These are phyloP conservation scores for Parasteatoda lunata DNA, from an alignment of 2,888 invertebrate genomes.

Conservation along the genomic window DNA sequence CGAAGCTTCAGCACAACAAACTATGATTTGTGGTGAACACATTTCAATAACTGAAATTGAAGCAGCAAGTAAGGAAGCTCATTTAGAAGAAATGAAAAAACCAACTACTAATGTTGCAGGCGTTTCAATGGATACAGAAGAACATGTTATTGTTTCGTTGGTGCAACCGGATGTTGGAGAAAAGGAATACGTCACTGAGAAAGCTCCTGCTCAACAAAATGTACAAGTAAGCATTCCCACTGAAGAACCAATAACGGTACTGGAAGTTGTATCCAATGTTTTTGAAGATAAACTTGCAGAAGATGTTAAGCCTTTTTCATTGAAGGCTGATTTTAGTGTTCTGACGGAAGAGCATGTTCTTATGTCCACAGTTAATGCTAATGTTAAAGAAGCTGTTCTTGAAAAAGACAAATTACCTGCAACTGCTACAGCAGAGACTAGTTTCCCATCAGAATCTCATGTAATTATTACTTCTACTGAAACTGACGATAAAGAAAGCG, in stretches of 20 bases:
- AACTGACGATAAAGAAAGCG: conserved; percentile 67
- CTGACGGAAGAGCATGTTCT: conserved; percentile 47
- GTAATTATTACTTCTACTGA: conserved; percentile 66
- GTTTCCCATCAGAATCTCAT: conserved; percentile 63
- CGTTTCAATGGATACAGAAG: conserved; percentile 59
- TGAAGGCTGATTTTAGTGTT: conserved; percentile 50
- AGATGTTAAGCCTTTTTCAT: conserved; percentile 31
- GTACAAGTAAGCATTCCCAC: conserved; percentile 57
- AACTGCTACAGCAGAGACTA: conserved; percentile 32
- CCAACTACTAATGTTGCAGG: conserved; percentile 54
- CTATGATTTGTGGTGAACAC: conserved; percentile 61
- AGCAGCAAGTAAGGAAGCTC: conserved; percentile 67
- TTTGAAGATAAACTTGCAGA: conserved; percentile 41
- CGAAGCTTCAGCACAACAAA: conserved; percentile 52
- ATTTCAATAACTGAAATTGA: conserved; percentile 61
- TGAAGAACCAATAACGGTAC: conserved; percentile 59
- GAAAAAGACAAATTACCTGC: conserved; percentile 47
- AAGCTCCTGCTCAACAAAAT: conserved; percentile 24
- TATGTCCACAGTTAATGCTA: conserved; percentile 42
- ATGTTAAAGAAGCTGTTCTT: conserved; percentile 53
- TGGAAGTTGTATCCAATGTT: conserved; percentile 44
- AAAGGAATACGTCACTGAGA: conserved; percentile 58
- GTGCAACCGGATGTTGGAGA: conserved; percentile 69
- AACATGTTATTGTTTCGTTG: conserved; percentile 69
- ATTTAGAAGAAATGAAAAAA: conserved; percentile 52